Evolutionary conservation across 2,888 invertebrate species (phyloP), one percentile per base, ranked within the genome.

Genomic region (Rambutsinella grinnellia): DNA sequence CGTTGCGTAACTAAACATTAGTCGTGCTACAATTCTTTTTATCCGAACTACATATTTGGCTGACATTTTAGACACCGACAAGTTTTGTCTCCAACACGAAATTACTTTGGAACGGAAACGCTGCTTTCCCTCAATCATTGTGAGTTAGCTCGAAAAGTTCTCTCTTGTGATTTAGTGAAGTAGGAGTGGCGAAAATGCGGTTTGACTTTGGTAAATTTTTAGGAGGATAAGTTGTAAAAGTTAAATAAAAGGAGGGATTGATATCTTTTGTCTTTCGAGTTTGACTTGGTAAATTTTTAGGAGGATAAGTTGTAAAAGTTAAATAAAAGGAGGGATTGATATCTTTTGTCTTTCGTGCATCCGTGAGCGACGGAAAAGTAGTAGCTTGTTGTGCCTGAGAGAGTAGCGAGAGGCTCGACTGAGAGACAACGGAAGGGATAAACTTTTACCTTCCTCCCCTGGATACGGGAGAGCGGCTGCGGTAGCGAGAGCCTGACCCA

Each of bases 381-480:
- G 71, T 53, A 69, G 69, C n/a, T 58, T 76, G 76, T 60, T 71
- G 76, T 76, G 76, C 76, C 70, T 66, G 60, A 76, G 65, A 65
- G 62, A 70, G 70, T 44, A 44, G 58, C 54, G 70, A 26, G 69
- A 70, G 72, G 65, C 75, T 76, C 76, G 68, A 76, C 53, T 71
- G 71, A 60, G n/a, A n/a, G 66, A 76, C 76, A 69, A 68, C 67
- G 68, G 76, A 76, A 76, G 76, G 76, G 76, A 76, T 66, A 67
- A 70, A 70, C 21, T 58, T 62, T 81, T 89, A 89, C 88, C 89
- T 89, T 87, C n/a, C n/a, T n/a, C 87, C 88, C 86, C 88, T 58
- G 46, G 71, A 87, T 83, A 88, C 87, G 79, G 89, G 89, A 76
- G 89, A 89, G 80, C 89, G 88, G 85, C 88, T 88, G 82, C 89